phyloP scores from a whole-genome alignment of 2,113 vertebrate species.

The Cheilinus undulatus region DNA sequence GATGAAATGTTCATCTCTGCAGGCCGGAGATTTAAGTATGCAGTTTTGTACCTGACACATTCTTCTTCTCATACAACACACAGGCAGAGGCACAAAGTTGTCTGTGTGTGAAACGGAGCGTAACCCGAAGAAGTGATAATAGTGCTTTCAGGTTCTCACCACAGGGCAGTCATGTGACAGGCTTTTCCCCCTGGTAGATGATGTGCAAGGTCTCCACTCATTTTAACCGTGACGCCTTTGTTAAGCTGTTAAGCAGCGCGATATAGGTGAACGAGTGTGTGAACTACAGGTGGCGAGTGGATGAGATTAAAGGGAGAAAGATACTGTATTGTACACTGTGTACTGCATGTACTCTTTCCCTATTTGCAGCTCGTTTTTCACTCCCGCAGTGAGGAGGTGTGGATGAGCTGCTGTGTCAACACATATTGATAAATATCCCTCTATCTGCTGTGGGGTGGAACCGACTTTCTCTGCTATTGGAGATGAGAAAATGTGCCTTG shows the following conservation, averaged over 20 bases:
- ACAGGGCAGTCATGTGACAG: slow-evolving; percentile 4
- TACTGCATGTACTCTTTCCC: not conserved
- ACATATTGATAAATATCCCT: slow-evolving; percentile 14
- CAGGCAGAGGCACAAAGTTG: not conserved
- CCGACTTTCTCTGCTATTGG: not conserved
- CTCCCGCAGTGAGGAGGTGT: not conserved
- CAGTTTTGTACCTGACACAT: not conserved
- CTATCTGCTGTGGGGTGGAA: not conserved
- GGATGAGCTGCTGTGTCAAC: slow-evolving; percentile 5
- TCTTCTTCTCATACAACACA: not conserved
- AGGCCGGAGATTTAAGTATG: not conserved
- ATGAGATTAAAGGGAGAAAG: slow-evolving; percentile 20
- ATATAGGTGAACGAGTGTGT: not conserved
- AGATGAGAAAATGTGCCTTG: slow-evolving; percentile 6
- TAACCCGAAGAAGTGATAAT: slow-evolving; percentile 31
- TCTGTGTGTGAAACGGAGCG: slow-evolving; percentile 41
- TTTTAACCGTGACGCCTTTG: slow-evolving; percentile 10
- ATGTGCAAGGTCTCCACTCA: slow-evolving; percentile 7
- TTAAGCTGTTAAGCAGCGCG: slow-evolving; percentile 10
- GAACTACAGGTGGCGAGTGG: not conserved
- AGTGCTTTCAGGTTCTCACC: slow-evolving; percentile 35
- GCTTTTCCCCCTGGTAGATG: slow-evolving; percentile 14
- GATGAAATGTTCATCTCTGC: not conserved
- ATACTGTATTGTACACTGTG: not conserved
- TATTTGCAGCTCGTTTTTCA: slow-evolving; percentile 13